These are phyloP conservation scores for Eristalinus aeneus DNA, from an alignment of 2,888 invertebrate genomes.

Conservation along the genomic window DNA sequence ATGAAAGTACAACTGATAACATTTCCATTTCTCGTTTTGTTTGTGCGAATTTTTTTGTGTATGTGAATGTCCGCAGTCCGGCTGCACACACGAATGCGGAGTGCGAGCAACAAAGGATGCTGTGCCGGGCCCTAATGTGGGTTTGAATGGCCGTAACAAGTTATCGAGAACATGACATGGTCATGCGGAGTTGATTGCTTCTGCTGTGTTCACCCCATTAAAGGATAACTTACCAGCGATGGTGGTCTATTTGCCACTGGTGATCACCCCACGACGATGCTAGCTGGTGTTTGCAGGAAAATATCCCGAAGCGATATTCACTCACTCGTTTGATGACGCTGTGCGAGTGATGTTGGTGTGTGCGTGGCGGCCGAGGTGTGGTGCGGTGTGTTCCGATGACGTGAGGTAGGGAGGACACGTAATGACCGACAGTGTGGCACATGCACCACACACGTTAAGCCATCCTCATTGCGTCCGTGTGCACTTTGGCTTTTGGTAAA, in stretches of 20 bases:
- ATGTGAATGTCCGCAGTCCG: background rate
- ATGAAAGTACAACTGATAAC: slow-evolving; percentile 16
- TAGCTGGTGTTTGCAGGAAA: slow-evolving; percentile 62
- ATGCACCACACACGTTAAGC: slow-evolving; percentile 1
- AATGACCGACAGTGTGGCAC: slow-evolving; percentile 21
- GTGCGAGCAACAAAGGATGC: slow-evolving; percentile 6
- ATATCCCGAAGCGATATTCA: slow-evolving; percentile 62
- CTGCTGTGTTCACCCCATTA: slow-evolving; percentile 51
- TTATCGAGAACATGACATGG: slow-evolving; percentile 61
- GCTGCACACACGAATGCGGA: background rate
- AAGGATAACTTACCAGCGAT: slow-evolving; percentile 64
- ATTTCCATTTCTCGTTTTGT: background rate
- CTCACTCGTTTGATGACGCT: slow-evolving; percentile 40
- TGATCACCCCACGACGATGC: slow-evolving; percentile 17
- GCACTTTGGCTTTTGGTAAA: slow-evolving; percentile 66
- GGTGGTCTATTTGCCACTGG: slow-evolving; percentile 51
- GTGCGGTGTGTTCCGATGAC: no score
- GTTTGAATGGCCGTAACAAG: slow-evolving; percentile 58
- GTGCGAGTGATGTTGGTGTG: slow-evolving; percentile 3
- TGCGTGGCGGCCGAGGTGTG: background rate
- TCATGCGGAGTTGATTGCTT: slow-evolving; percentile 59
- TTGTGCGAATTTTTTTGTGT: background rate
- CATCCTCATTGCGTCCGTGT: slow-evolving; percentile 37
- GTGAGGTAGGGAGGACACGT: slow-evolving; percentile 4
- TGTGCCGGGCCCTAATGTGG: slow-evolving; percentile 48